phyloP scores from a whole-genome alignment of 2,797 vertebrate species.

The Microctenopoma stevenorrisi region DNA sequence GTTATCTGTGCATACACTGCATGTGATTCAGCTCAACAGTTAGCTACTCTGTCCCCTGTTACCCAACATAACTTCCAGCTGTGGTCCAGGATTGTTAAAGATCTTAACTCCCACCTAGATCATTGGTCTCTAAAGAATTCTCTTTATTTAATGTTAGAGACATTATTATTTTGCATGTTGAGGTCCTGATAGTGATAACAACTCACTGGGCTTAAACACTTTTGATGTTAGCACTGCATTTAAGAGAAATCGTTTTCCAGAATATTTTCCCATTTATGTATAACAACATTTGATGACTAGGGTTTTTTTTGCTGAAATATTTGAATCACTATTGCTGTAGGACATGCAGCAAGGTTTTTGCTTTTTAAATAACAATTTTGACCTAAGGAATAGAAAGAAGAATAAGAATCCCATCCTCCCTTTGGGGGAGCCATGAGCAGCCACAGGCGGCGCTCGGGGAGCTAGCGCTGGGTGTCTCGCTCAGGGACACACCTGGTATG shows the following conservation, averaged over 20 bases:
- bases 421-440: too few relatives aligned
- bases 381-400: not conserved
- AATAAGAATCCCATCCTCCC: too few relatives aligned
- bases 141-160: slow-evolving; percentile 57
- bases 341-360: not conserved
- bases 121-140: not conserved
- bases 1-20: not conserved
- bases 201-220: slow-evolving; percentile 1
- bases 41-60: not conserved
- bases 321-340: not conserved
- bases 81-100: slow-evolving; percentile 9
- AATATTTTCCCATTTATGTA: slow-evolving; percentile 1
- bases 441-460: too few relatives aligned
- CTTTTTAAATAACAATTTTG: not conserved
- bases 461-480: too few relatives aligned
- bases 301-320: not conserved
- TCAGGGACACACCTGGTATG: too few relatives aligned
- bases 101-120: not conserved
- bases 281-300: not conserved
- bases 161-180: slow-evolving; percentile 64
- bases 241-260: not conserved
- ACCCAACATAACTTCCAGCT: slow-evolving; percentile 21
- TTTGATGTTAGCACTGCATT: not conserved
- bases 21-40: slow-evolving; percentile 15
- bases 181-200: slow-evolving; percentile 35